Evolutionary conservation across 2,113 vertebrate species (phyloP).

Genomic region (Mus spicilegus): DNA sequence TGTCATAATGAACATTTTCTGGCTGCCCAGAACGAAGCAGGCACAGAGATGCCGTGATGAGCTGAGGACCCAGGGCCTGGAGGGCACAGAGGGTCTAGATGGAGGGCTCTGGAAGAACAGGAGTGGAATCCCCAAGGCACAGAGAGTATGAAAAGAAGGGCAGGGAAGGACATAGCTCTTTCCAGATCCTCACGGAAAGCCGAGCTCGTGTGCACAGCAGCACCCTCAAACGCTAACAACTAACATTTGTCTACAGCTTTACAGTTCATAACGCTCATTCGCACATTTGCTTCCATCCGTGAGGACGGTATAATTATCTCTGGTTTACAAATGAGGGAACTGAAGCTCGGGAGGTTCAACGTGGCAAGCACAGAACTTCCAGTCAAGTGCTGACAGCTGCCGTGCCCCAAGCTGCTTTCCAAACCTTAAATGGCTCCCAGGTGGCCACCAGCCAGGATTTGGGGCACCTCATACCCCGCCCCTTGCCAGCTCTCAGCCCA

Average conservation of each 20-base stretch:
- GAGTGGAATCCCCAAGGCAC: not conserved
- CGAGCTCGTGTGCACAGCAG: not conserved
- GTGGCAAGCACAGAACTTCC: conserved; percentile 12
- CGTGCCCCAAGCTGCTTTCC: conserved; percentile 53
- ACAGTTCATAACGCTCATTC: conserved; percentile 74
- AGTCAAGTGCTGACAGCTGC: conserved; percentile 67
- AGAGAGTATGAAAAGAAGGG: not conserved
- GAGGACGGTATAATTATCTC: conserved; percentile 69
- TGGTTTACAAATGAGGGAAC: conserved; percentile 69
- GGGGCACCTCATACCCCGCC: not conserved
- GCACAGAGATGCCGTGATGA: not conserved
- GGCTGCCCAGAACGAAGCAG: not conserved
- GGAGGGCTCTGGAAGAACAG: not conserved
- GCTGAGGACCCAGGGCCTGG: not conserved
- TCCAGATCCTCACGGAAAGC: not conserved
- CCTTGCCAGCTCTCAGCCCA: conserved; percentile 44
- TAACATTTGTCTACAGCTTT: conserved; percentile 73
- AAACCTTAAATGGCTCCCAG: conserved; percentile 72
- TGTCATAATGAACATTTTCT: not conserved
- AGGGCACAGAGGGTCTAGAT: not conserved
- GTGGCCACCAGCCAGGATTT: conserved; percentile 10
- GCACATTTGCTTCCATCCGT: conserved; percentile 47
- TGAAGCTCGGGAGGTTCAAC: not conserved
- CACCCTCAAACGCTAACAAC: conserved; percentile 44
- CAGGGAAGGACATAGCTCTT: conserved; percentile 18